A percentile compares a stretch with the other conserved stretches of the same genome.
phyloP scores from a whole-genome alignment of 1,140 invertebrate genomes.

The Odontomachus brunneus region DNA sequence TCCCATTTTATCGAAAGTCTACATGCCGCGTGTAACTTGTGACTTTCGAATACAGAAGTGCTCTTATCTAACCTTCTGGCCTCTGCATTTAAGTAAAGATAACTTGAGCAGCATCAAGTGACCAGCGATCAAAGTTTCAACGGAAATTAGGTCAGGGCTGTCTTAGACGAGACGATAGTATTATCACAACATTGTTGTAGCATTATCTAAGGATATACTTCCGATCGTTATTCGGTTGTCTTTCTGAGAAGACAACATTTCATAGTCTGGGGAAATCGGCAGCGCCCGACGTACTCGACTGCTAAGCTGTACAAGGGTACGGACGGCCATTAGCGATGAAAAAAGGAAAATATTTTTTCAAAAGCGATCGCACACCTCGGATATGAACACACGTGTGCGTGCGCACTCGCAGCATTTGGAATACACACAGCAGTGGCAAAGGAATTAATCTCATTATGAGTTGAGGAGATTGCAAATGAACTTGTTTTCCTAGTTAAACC shows the following conservation, averaged over 20 bases:
- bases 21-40: conserved; percentile 33
- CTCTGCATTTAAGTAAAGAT: conserved; percentile 71
- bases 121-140: conserved; percentile 70
- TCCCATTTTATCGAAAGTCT: conserved; percentile 29
- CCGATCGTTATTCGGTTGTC: not conserved
- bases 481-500: conserved; percentile 75
- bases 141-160: conserved; percentile 70
- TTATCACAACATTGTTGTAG: conserved; percentile 3
- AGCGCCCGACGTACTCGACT: not conserved
- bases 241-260: not conserved
- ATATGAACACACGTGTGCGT: too few species aligned
- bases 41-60: conserved; percentile 63
- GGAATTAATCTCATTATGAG: conserved; percentile 34
- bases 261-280: not conserved
- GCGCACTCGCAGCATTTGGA: not conserved
- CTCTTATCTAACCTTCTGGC: conserved; percentile 74
- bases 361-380: too few species aligned
- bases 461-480: conserved; percentile 69
- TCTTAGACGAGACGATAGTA: conserved; percentile 41
- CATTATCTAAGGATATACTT: not conserved
- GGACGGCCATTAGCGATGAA: not conserved
- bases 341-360: conserved; percentile 18
- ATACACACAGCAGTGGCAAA: conserved; percentile 7
- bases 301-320: not conserved
- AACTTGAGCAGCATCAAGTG: conserved; percentile 60